Percentiles rank a stretch among this genome's conserved stretches.
phyloP scores from a whole-genome alignment of 2,797 vertebrate species.

The Hipposideros larvatus region DNA sequence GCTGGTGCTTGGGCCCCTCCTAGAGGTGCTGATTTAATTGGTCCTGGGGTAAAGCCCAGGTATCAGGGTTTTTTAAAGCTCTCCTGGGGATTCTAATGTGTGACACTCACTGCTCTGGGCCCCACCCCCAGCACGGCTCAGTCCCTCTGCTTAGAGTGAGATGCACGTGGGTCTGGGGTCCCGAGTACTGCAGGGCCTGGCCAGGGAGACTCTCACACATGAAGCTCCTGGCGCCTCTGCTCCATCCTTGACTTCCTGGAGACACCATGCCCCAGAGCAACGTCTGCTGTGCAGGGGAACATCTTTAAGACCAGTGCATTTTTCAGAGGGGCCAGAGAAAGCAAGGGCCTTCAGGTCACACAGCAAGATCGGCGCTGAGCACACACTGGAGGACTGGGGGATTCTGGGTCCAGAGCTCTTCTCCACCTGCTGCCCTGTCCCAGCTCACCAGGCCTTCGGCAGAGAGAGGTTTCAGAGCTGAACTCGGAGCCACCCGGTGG shows the following conservation, averaged over 20 bases:
- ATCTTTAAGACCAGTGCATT: not conserved
- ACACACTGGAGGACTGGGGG: accelerated
- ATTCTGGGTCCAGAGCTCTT: accelerated
- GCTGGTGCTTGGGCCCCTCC: accelerated
- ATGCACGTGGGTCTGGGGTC: not conserved
- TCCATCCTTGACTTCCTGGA: not conserved
- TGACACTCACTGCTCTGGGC: accelerated
- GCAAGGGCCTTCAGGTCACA: not conserved
- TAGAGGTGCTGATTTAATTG: not conserved
- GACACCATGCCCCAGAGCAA: not conserved
- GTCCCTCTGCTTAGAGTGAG: not conserved
- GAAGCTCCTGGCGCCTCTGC: not conserved
- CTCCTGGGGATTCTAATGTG: not conserved
- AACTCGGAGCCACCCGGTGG: too few species aligned
- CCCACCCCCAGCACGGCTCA: accelerated
- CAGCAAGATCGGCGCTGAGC: not conserved
- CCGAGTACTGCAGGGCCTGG: not conserved
- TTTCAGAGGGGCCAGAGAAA: not conserved
- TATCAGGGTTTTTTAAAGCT: not conserved
- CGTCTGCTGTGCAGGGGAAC: accelerated
- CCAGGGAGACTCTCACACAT: not conserved
- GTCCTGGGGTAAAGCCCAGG: not conserved
- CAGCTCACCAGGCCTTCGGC: not conserved
- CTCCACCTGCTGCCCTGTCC: not conserved
- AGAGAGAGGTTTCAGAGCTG: not conserved